Evolutionary conservation across 2,797 vertebrate species (phyloP).

Genomic region (Siniperca scherzeri): DNA sequence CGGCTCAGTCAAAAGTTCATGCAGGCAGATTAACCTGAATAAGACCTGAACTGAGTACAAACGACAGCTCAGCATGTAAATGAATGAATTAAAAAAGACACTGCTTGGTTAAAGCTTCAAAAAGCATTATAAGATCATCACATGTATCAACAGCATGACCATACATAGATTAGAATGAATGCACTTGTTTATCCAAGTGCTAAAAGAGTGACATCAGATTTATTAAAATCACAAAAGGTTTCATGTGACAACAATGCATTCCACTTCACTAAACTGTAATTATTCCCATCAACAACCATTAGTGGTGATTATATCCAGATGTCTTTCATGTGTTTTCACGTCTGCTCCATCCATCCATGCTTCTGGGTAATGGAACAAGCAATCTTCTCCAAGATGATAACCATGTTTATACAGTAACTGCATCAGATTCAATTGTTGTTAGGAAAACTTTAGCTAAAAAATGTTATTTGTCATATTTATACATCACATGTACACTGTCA

Average conservation of each 20-base stretch:
- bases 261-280: not conserved
- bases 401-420: not conserved
- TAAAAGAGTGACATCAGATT: not conserved
- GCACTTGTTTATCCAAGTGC: not conserved
- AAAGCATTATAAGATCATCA: not conserved
- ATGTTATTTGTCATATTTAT: slow-evolving; percentile 1
- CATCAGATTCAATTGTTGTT: not conserved
- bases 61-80: slow-evolving; percentile 12
- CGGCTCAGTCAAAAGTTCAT: slow-evolving; percentile 17
- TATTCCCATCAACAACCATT: slow-evolving; percentile 11
- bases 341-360: not conserved
- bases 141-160: not conserved
- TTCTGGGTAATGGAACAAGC: slow-evolving; percentile 15
- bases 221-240: not conserved
- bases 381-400: not conserved
- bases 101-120: not conserved
- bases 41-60: slow-evolving; percentile 5
- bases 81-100: not conserved
- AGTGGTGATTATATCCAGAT: slow-evolving; percentile 10
- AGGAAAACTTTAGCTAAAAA: not conserved
- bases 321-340: not conserved
- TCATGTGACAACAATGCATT: not conserved
- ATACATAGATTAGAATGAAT: not conserved
- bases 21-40: slow-evolving; percentile 39
- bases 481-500: not conserved